These are phyloP conservation scores for Callaeas wilsoni DNA, from an alignment of 2,113 vertebrate species.

Conservation along the genomic window DNA sequence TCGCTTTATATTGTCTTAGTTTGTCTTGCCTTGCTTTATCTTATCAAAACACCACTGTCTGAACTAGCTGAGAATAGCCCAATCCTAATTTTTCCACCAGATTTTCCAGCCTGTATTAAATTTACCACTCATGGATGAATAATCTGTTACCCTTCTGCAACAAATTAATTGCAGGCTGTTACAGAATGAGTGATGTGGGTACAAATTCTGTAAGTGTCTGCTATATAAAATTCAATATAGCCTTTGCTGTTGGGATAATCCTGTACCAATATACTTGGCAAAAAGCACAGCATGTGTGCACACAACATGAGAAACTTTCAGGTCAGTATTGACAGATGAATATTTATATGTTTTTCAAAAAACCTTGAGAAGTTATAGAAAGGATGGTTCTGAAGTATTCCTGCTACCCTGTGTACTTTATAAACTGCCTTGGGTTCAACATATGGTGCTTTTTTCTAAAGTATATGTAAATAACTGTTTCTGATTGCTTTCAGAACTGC, in stretches of 20 bases:
- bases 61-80: neutral
- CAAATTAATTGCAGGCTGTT: constrained; percentile 52
- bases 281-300: neutral
- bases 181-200: constrained; percentile 60
- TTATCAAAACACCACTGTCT: neutral
- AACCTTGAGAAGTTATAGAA: neutral
- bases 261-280: neutral
- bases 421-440: neutral
- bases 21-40: neutral
- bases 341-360: neutral
- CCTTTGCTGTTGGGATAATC: neutral
- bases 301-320: neutral
- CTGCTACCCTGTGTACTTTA: neutral
- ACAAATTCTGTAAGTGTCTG: constrained; percentile 20
- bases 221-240: constrained; percentile 26
- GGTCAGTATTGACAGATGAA: neutral
- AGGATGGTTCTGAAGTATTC: neutral
- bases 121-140: constrained; percentile 22
- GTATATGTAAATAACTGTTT: constrained; percentile 14
- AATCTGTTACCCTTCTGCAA: constrained; percentile 45
- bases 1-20: neutral
- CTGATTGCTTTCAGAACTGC: constrained; percentile 47
- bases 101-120: constrained; percentile 27
- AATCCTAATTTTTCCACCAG: constrained; percentile 12
- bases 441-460: constrained; percentile 14